A percentile compares a stretch with the other conserved stretches of the same genome.
These are phyloP conservation scores for Sarcophaga rosellei DNA, from an alignment of 2,888 invertebrate species.

Conservation along the genomic window DNA sequence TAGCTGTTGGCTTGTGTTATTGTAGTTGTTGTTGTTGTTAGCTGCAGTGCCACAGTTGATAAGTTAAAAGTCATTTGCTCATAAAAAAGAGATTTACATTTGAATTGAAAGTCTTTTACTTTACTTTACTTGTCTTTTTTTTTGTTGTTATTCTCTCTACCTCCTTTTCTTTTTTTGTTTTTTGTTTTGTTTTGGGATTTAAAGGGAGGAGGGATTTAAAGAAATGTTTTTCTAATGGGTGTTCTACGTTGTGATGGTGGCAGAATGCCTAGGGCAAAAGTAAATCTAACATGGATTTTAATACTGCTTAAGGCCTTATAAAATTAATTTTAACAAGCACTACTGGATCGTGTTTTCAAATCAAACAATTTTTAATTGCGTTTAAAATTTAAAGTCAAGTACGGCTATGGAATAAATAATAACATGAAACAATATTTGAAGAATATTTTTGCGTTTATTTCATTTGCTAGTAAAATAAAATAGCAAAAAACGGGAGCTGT, in stretches of 20 bases:
- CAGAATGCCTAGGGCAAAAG: background rate
- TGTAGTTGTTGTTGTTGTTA: background rate
- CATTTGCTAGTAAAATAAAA: no score
- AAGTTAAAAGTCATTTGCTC: conserved; percentile 44
- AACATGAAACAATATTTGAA: no score
- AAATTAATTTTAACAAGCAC: background rate
- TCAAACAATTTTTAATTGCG: background rate
- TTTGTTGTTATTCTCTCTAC: background rate
- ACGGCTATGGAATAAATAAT: no score
- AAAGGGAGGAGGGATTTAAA: background rate
- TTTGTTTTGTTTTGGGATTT: conserved; percentile 1
- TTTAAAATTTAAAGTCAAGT: no score
- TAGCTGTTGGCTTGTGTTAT: background rate
- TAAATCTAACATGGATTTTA: background rate
- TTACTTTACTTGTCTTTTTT: background rate
- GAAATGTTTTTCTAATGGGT: conserved; percentile 6
- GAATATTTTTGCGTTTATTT: no score
- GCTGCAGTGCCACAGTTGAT: conserved; percentile 12
- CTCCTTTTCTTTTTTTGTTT: background rate
- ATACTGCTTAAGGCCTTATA: background rate
- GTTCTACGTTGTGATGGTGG: background rate
- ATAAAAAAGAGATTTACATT: conserved; percentile 43
- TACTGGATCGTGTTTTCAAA: background rate
- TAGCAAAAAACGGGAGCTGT: no score
- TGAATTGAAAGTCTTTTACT: conserved; percentile 20